phyloP scores from a whole-genome alignment of 2,888 invertebrate genomes.

The Odontomyia ornata region DNA sequence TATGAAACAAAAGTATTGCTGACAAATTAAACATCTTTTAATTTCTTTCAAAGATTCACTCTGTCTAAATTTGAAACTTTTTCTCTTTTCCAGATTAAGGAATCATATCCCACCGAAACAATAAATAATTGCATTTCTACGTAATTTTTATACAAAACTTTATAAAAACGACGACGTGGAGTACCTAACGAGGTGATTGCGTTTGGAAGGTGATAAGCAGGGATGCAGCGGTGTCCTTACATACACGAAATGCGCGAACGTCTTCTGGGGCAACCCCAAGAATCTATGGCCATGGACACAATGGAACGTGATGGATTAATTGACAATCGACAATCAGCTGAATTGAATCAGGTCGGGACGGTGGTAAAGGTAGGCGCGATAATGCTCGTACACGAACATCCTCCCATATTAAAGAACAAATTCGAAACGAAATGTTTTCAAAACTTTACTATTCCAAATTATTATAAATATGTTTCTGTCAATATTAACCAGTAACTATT shows the following conservation, averaged over 20 bases:
- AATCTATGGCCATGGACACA: slow-evolving; percentile 72
- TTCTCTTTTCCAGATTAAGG: neutral
- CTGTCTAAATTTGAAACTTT: neutral
- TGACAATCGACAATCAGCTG: slow-evolving; percentile 65
- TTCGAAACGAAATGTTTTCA: neutral
- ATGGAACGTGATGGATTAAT: slow-evolving; percentile 67
- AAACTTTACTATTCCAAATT: neutral
- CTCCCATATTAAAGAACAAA: slow-evolving; percentile 49
- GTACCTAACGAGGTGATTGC: neutral
- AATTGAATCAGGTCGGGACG: slow-evolving; percentile 82
- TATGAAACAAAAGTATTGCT: too few relatives aligned
- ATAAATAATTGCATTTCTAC: slow-evolving; percentile 15
- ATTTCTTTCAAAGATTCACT: too few relatives aligned
- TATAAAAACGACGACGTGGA: slow-evolving; percentile 16
- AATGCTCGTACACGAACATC: slow-evolving; percentile 61
- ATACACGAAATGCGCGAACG: slow-evolving; percentile 95
- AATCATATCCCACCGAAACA: slow-evolving; percentile 21
- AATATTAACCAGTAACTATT: neutral
- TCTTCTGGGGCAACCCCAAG: slow-evolving; percentile 77
- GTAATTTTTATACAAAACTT: neutral
- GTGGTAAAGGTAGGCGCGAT: slow-evolving; percentile 81
- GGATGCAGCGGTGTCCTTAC: slow-evolving; percentile 79
- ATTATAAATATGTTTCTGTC: slow-evolving; percentile 13
- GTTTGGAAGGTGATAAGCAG: slow-evolving; percentile 52
- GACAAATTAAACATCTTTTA: too few relatives aligned